phyloP scores from a whole-genome alignment of 2,797 vertebrate species.

The Zalophus californianus region DNA sequence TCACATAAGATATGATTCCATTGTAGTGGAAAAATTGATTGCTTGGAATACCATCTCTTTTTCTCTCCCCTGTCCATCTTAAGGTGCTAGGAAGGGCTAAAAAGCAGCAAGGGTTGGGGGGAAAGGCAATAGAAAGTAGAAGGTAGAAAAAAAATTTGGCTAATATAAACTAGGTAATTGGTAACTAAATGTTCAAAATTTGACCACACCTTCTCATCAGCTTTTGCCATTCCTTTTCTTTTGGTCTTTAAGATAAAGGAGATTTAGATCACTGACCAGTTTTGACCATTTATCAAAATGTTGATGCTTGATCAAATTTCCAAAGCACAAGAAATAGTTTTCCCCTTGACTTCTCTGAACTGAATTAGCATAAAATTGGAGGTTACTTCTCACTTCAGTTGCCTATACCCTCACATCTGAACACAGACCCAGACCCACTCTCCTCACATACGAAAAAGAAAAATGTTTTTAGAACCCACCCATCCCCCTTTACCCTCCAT shows the following conservation, averaged over 20 bases:
- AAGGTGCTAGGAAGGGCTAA: neutral
- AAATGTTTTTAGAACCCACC: neutral
- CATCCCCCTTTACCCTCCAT: neutral
- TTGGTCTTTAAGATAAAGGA: neutral
- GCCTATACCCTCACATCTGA: neutral
- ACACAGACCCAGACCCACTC: neutral
- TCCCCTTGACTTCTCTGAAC: neutral
- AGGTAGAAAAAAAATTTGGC: neutral
- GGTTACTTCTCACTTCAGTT: neutral
- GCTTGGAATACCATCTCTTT: neutral
- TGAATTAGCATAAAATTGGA: neutral
- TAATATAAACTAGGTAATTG: neutral
- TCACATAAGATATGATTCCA: neutral
- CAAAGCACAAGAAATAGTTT: neutral
- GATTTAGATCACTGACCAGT: neutral
- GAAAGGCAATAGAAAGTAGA: neutral
- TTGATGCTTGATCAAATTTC: neutral
- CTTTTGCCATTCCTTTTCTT: constrained; percentile 12
- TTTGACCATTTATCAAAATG: neutral
- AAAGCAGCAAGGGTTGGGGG: neutral
- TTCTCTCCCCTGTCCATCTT: neutral
- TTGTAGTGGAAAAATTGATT: neutral
- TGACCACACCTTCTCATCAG: neutral
- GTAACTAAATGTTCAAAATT: neutral
- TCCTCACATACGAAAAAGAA: neutral